Conservation (phyloP, 2,888 invertebrate species). For the Scaptomyza cyrtandrae region DNA sequence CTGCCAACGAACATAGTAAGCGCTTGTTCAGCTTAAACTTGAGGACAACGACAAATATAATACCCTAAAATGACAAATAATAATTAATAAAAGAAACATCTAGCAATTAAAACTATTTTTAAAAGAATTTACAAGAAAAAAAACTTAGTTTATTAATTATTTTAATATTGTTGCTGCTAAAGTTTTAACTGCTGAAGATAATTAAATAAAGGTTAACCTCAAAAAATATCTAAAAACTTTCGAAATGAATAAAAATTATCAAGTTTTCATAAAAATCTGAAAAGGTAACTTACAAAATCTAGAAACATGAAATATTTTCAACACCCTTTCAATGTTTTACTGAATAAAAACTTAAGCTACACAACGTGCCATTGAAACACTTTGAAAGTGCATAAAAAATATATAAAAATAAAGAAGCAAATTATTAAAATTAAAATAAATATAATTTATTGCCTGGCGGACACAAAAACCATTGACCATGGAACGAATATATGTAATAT, state of each 20-base stretch:
- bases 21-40: not conserved
- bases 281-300: too few relatives aligned
- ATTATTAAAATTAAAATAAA: constrained; percentile 39
- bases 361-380: too few relatives aligned
- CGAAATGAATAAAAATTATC: too few relatives aligned
- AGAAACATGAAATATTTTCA: too few relatives aligned
- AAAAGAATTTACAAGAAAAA: not conserved
- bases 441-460: constrained; percentile 51
- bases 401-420: constrained; percentile 9
- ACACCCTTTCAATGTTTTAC: too few relatives aligned
- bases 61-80: not conserved
- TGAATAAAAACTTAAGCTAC: too few relatives aligned
- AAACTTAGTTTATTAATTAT: too few relatives aligned
- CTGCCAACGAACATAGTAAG: constrained; percentile 40
- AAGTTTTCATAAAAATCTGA: too few relatives aligned
- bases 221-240: too few relatives aligned
- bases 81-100: not conserved
- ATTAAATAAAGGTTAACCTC: too few relatives aligned
- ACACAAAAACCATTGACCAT: constrained; percentile 51
- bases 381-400: constrained; percentile 1
- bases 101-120: not conserved
- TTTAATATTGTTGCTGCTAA: too few relatives aligned
- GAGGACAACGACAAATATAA: constrained; percentile 1
- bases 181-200: too few relatives aligned
- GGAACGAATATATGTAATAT: constrained; percentile 22